phyloP scores from a whole-genome alignment of 2,113 vertebrate species.

The Hippocampus mohnikei region DNA sequence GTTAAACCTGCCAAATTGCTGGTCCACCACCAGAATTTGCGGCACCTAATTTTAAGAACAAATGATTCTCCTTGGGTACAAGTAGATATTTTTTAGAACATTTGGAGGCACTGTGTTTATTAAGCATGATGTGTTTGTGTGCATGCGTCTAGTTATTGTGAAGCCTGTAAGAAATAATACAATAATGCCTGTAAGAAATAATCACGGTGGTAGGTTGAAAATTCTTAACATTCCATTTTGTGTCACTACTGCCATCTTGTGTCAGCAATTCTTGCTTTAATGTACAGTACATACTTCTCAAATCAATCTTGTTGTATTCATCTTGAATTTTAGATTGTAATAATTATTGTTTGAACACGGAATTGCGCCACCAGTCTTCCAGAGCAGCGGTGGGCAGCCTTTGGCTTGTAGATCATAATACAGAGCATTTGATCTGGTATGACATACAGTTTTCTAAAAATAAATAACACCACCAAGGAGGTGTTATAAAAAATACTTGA shows the following conservation, averaged over 20 bases:
- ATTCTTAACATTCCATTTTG: slow-evolving; percentile 35
- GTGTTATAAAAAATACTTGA: not conserved
- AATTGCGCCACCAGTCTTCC: not conserved
- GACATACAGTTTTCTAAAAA: not conserved
- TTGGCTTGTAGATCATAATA: slow-evolving; percentile 13
- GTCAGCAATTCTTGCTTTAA: slow-evolving; percentile 28
- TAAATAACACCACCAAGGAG: not conserved
- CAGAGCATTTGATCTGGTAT: not conserved
- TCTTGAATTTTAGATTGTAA: slow-evolving; percentile 30
- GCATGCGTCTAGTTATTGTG: slow-evolving; percentile 55
- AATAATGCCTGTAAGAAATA: slow-evolving; percentile 1
- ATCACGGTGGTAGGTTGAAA: slow-evolving; percentile 22
- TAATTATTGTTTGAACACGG: slow-evolving; percentile 15
- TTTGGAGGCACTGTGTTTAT: slow-evolving; percentile 18
- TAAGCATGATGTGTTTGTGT: slow-evolving; percentile 44
- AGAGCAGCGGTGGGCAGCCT: slow-evolving; percentile 14
- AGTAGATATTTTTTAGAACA: slow-evolving; percentile 32
- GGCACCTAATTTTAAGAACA: slow-evolving; percentile 44
- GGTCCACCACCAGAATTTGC: slow-evolving; percentile 44
- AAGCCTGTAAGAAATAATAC: slow-evolving; percentile 40
- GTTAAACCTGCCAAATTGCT: slow-evolving; percentile 26
- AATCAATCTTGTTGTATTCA: slow-evolving; percentile 11
- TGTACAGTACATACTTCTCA: slow-evolving; percentile 35
- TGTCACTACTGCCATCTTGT: slow-evolving; percentile 32
- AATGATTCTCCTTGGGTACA: slow-evolving; percentile 40